Base-by-base conservation (phyloP, 2,113 vertebrate species). In the Todiramphus saurophagus region DNA sequence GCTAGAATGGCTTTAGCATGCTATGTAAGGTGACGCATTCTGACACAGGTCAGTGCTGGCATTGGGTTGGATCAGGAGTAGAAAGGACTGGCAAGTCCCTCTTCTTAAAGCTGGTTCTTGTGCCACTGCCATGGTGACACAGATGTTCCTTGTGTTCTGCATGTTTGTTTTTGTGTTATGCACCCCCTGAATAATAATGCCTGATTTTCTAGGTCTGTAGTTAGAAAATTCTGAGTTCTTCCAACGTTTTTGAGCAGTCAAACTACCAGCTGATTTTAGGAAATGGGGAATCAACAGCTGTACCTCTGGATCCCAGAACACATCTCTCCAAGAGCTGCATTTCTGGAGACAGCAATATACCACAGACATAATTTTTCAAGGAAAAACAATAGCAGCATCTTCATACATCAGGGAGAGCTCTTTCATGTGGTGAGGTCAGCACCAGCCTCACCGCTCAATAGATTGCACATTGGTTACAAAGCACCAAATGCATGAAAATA, bases 391-490 rank as follows among this genome's bases (percentile, higher is more conserved):
- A 81, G 72, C 51, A 63, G 37, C 16, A 28, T 50, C 8, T 15
- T 37, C 25, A 5, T 62, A 39, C 18, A 72, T 39, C 39, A 87
- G 41, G 62, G 41, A 96, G 70, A 75, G 59, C 8, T 77, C 88
- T 92, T 90, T 77, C 69, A 53, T n/a, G 59, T 75, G 56, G 23
- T 28, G 68, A 89, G 69, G 39, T 11, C 37, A 2, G 30, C 72
- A 87, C 31, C 31, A 89, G 20, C 35, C 58, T 46, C 44, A 31
- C 27, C 0, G 1, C 16, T 68, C 5, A 0, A 9, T 0, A 59
- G 86, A 35, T 83, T 77, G 56, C 10, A 4, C 43, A 39, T 27
- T 43, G 23, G 23, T 64, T 55, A 27, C 3, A 3, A 81, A 81
- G 39, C 31, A 28, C 51, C 21, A 68, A 78, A 60, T 10, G 9